Percentiles rank a stretch among this genome's conserved stretches.
Evolutionary conservation across 2,888 invertebrate genomes (phyloP).

Genomic region (Athripsodes cinereus): DNA sequence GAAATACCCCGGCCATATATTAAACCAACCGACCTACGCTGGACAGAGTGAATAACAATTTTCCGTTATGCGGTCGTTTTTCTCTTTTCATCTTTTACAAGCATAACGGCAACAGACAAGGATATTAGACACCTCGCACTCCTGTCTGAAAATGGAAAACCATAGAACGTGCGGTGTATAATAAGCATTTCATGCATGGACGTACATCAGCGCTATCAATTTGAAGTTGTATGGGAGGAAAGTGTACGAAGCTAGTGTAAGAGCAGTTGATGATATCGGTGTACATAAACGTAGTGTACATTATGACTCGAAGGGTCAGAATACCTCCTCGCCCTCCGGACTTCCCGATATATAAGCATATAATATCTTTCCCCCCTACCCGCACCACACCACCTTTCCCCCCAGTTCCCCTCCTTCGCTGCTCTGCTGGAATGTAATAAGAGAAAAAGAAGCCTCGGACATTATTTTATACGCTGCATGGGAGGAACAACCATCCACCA

Average conservation of each 20-base stretch:
- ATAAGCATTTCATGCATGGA: constrained; percentile 58
- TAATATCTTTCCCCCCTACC: constrained; percentile 6
- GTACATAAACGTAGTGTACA: constrained; percentile 55
- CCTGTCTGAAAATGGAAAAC: constrained; percentile 34
- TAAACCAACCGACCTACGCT: constrained; percentile 49
- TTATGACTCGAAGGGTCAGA: constrained; percentile 53
- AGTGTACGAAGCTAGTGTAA: constrained; percentile 3
- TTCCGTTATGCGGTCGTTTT: constrained; percentile 51
- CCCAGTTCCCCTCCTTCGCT: constrained; percentile 19
- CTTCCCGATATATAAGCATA: neutral
- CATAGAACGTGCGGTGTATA: constrained; percentile 52
- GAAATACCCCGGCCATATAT: constrained; percentile 55
- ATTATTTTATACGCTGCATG: constrained; percentile 29
- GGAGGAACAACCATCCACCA: too few species aligned
- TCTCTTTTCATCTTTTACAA: constrained; percentile 34
- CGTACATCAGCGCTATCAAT: constrained; percentile 31
- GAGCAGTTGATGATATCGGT: constrained; percentile 31
- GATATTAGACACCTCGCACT: constrained; percentile 34
- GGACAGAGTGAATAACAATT: constrained; percentile 55
- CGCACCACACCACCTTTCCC: constrained; percentile 13
- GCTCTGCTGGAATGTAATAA: constrained; percentile 22
- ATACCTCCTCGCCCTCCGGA: constrained; percentile 31
- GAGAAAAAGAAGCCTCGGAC: constrained; percentile 27
- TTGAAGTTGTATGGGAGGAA: neutral
- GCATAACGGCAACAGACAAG: constrained; percentile 36